Percentiles rank a stretch among this genome's conserved stretches.
phyloP scores from a whole-genome alignment of 2,113 vertebrate genomes.

The Oncorhynchus gorbuscha region DNA sequence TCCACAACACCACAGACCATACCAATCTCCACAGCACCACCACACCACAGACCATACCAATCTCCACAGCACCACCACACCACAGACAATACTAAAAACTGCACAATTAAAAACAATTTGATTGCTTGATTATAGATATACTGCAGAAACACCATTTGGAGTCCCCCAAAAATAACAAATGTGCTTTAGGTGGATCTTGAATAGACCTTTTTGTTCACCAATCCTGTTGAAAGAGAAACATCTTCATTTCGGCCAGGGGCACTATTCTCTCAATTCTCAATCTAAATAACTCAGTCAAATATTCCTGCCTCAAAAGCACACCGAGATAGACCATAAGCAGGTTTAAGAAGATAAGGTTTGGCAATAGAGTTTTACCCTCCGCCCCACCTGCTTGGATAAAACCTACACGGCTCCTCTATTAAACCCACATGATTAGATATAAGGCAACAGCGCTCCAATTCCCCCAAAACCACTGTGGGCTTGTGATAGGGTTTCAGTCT shows the following conservation, averaged over 20 bases:
- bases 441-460: conserved; percentile 28
- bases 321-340: conserved; percentile 11
- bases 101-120: no score
- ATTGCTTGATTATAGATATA: neutral
- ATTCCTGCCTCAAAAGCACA: conserved; percentile 10
- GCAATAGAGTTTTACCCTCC: conserved; percentile 27
- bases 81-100: no score
- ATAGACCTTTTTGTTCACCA: no score
- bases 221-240: neutral
- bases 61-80: no score
- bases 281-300: conserved; percentile 13
- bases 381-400: conserved; percentile 46
- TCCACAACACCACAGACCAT: no score
- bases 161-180: neutral
- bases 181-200: no score
- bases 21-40: no score
- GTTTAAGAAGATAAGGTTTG: conserved; percentile 18
- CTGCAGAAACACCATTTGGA: neutral
- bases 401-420: conserved; percentile 24
- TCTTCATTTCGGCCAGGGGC: neutral
- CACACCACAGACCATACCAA: no score
- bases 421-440: conserved; percentile 45
- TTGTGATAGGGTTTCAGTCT: conserved; percentile 50
- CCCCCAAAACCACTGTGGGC: conserved; percentile 19
- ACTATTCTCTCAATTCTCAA: neutral